Evolutionary conservation across 37 sponge, comb jelly and placozoan genomes (phyloP), one percentile per base, ranked within the genome.

Genomic region (Bolinopsis microptera): DNA sequence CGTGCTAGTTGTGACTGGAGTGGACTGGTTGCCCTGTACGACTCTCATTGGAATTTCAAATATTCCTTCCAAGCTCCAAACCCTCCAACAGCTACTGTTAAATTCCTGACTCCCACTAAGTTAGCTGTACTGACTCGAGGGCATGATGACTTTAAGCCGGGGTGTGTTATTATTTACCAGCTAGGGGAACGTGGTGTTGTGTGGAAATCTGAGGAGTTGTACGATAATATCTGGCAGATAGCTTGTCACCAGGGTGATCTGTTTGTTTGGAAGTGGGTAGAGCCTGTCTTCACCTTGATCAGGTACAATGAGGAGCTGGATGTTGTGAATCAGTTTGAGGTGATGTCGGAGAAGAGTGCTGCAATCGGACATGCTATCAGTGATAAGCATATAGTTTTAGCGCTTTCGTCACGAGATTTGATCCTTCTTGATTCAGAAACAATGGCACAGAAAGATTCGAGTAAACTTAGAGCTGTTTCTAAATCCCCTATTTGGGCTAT

Each of bases 201-300:
- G 35, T 34, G 80, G 33, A 1, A 16, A 3, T 77, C 80, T 28
- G 36, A 34, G 36, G 80, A 77, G 80, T 13, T 77, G 21, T 32
- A 32, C 21, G 80, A 77, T 35, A 16, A 27, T 34, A 36, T 77
- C 21, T 77, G 80, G 80, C 80, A 77, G 80, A 32, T 77, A 1
- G 35, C 34, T 1, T 77, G 80, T 32, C 21, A 22, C 36, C 80
- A 32, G 37, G 36, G 61, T 0, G 28, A 34, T 21, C 30, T 86
- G 38, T 41, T 27, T 39, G 90, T 41, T 0, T 86, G 90, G 90
- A 86, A 41, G 61, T 86, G 90, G 90, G 41, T 39, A 3, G 90
- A 86, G 61, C 90, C 90, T 38, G 28, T 16, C 38, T 86, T 86
- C 30, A 36, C 90, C 1, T 38, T 86, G 38, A 35, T 40, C n/a